These are phyloP conservation scores for Habroteleia sp. DNA, from an alignment of 2,888 invertebrate species.

Conservation along the genomic window DNA sequence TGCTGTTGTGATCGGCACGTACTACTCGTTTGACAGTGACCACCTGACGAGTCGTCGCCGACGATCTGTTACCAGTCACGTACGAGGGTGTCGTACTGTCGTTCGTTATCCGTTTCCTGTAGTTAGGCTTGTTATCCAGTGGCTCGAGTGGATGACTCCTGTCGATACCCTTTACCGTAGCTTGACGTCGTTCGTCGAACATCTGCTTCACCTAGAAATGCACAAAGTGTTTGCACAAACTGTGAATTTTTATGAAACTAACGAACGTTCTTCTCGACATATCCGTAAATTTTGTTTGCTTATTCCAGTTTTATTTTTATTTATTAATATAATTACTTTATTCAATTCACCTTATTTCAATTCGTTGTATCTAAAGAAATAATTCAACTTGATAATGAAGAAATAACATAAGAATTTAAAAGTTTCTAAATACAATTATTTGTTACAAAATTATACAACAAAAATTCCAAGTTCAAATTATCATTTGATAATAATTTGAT, in stretches of 20 bases:
- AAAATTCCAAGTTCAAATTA: no score
- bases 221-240: slow-evolving; percentile 28
- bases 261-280: slow-evolving; percentile 15
- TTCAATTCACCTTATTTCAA: no score
- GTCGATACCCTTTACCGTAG: slow-evolving; percentile 86
- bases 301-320: no score
- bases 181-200: slow-evolving; percentile 91
- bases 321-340: no score
- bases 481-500: no score
- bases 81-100: slow-evolving; percentile 68
- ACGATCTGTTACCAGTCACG: slow-evolving; percentile 60
- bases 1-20: slow-evolving; percentile 78
- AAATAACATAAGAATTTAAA: no score
- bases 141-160: slow-evolving; percentile 92
- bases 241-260: slow-evolving; percentile 20
- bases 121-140: slow-evolving; percentile 82
- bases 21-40: slow-evolving; percentile 77
- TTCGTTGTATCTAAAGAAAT: no score
- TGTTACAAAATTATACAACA: no score
- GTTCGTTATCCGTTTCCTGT: slow-evolving; percentile 71
- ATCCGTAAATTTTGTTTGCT: no score
- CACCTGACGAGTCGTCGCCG: slow-evolving; percentile 74
- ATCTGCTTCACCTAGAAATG: slow-evolving; percentile 88
- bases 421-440: no score
- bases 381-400: no score